A percentile compares a stretch with the other conserved stretches of the same genome.
Evolutionary conservation across 1,140 invertebrate genomes (phyloP).

Genomic region (Mactra quadrangularis): DNA sequence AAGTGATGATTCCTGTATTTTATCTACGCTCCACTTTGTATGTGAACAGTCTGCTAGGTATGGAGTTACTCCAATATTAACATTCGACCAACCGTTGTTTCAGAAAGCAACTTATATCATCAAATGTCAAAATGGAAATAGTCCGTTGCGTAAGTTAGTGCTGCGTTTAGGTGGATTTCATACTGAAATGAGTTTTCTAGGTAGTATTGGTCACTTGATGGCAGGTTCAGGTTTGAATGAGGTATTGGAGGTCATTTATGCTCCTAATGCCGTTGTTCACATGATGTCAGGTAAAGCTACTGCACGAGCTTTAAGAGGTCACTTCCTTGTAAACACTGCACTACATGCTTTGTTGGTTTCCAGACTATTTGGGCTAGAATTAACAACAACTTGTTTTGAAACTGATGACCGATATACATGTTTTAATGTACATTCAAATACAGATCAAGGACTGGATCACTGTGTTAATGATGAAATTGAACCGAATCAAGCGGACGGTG

Average conservation of each 20-base stretch:
- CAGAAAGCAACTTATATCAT: slow-evolving; percentile 67
- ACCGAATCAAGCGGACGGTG: background rate
- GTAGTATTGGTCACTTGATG: slow-evolving; percentile 67
- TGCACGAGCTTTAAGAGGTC: slow-evolving; percentile 34
- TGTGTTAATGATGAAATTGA: background rate
- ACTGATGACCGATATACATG: slow-evolving; percentile 1
- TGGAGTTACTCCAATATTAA: slow-evolving; percentile 65
- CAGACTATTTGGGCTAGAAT: no score
- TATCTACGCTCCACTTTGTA: slow-evolving; percentile 73
- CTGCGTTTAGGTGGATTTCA: slow-evolving; percentile 67
- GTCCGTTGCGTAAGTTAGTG: slow-evolving; percentile 54
- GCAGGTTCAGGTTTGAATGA: slow-evolving; percentile 61
- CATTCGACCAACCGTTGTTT: slow-evolving; percentile 76
- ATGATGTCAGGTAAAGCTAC: slow-evolving; percentile 70
- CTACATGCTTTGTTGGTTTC: background rate
- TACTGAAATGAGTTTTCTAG: slow-evolving; percentile 69
- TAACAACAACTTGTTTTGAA: background rate
- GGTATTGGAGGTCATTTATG: slow-evolving; percentile 30
- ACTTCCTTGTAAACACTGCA: slow-evolving; percentile 1
- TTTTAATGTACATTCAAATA: no score
- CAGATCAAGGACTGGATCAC: slow-evolving; percentile 54
- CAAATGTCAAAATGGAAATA: slow-evolving; percentile 36
- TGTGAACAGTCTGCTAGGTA: slow-evolving; percentile 54
- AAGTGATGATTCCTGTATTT: slow-evolving; percentile 71
- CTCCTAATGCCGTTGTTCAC: slow-evolving; percentile 54